Evolutionary conservation across 1,140 invertebrate species (phyloP).

Genomic region (Lethrus apterus): DNA sequence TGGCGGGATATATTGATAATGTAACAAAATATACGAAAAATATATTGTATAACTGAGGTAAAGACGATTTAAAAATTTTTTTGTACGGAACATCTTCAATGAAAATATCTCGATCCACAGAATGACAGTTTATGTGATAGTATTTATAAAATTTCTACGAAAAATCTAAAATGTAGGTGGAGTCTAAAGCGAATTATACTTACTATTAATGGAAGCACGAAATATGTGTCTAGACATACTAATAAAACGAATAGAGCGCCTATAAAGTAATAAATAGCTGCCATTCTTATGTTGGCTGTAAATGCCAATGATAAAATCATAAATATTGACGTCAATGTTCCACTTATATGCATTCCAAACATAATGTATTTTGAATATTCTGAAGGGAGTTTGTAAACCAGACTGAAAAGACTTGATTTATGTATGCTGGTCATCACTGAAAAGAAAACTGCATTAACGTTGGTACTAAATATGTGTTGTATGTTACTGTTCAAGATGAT

Average conservation of each 20-base stretch:
- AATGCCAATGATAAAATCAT: conserved; percentile 66
- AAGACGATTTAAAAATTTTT: conserved; percentile 67
- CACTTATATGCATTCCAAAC: conserved; percentile 90
- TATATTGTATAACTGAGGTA: conserved; percentile 82
- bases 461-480: not conserved
- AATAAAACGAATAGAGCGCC: conserved; percentile 86
- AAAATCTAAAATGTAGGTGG: conserved; percentile 31
- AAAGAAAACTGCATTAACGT: conserved; percentile 33
- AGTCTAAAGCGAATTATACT: conserved; percentile 42
- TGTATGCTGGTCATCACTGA: conserved; percentile 90
- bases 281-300: conserved; percentile 66
- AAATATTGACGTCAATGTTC: conserved; percentile 80
- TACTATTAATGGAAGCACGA: conserved; percentile 87
- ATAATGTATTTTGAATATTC: conserved; percentile 93
- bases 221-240: conserved; percentile 92
- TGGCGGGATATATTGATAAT: not conserved
- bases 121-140: conserved; percentile 43
- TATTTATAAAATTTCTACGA: conserved; percentile 83
- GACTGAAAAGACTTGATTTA: conserved; percentile 94
- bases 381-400: conserved; percentile 84
- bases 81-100: conserved; percentile 59
- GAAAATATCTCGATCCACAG: conserved; percentile 20
- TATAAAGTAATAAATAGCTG: conserved; percentile 96
- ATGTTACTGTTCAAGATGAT: conserved; percentile 82
- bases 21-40: conserved; percentile 88